These are phyloP conservation scores for Leptobrachium ailaonicum DNA, from an alignment of 2,113 vertebrate species.

Conservation along the genomic window DNA sequence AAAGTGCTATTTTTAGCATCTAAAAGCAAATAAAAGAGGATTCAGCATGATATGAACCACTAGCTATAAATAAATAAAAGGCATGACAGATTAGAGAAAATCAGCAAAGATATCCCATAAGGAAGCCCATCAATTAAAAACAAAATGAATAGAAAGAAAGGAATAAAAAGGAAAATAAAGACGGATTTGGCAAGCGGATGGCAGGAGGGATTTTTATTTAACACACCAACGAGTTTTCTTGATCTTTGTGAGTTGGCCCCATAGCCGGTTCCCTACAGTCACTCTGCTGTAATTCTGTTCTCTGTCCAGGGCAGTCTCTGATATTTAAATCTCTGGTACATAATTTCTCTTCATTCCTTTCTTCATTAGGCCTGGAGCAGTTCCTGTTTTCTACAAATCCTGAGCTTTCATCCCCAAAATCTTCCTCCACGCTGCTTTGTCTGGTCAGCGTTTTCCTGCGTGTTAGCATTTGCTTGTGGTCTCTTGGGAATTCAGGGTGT, in stretches of 20 bases:
- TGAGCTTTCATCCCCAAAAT: conserved; percentile 72
- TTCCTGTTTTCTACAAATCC: conserved; percentile 63
- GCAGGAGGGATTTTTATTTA: conserved; percentile 63
- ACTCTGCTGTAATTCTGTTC: conserved; percentile 65
- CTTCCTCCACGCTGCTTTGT: conserved; percentile 89
- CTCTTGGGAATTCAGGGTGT: conserved; percentile 65
- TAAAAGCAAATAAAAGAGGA: conserved; percentile 66
- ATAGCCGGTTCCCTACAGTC: conserved; percentile 72
- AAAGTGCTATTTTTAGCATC: conserved; percentile 48
- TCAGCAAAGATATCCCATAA: conserved; percentile 58
- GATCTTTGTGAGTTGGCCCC: conserved; percentile 71
- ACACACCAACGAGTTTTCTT: conserved; percentile 90
- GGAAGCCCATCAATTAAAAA: conserved; percentile 54
- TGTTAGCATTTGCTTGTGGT: conserved; percentile 70
- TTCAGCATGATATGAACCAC: conserved; percentile 59
- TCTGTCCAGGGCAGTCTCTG: conserved; percentile 76
- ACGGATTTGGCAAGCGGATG: conserved; percentile 80
- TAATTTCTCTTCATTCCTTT: conserved; percentile 58
- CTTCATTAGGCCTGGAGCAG: conserved; percentile 57
- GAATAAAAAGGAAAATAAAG: conserved; percentile 58
- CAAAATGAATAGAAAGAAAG: conserved; percentile 46
- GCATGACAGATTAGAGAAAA: conserved; percentile 50
- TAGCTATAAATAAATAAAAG: conserved; percentile 62
- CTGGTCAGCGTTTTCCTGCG: conserved; percentile 85
- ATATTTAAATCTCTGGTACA: conserved; percentile 61